A percentile compares a stretch with the other conserved stretches of the same genome.
phyloP scores from a whole-genome alignment of 2,113 vertebrate genomes.

The Colinus virginianus region DNA sequence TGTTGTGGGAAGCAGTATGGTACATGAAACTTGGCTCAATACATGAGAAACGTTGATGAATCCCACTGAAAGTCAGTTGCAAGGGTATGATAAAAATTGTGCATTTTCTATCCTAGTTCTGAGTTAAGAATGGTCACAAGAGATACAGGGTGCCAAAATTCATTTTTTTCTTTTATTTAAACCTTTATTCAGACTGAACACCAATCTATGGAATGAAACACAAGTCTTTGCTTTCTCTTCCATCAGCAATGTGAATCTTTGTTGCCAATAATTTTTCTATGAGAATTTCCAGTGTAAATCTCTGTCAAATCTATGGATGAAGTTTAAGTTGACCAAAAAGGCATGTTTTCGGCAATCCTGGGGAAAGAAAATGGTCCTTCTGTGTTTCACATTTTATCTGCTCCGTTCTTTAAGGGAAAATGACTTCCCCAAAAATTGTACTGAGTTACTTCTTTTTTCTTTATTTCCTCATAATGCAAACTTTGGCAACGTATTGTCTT shows the following conservation, averaged over 20 bases:
- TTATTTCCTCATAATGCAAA: background rate
- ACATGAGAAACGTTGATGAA: background rate
- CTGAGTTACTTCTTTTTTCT: background rate
- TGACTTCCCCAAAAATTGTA: background rate
- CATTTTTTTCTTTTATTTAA: background rate
- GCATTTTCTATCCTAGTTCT: background rate
- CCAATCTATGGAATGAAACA: background rate
- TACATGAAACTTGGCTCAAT: background rate
- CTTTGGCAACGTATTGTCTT: rapidly evolving
- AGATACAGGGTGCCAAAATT: background rate
- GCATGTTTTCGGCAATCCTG: background rate
- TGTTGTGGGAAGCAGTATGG: background rate
- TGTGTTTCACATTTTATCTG: background rate
- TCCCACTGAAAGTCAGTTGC: background rate
- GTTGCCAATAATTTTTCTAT: background rate
- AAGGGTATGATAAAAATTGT: background rate
- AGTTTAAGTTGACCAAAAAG: background rate
- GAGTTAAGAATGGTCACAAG: background rate
- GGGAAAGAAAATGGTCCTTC: background rate
- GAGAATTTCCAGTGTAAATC: background rate
- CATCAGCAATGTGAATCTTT: background rate
- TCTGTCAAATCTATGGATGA: background rate
- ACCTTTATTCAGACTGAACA: background rate
- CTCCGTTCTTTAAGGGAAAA: background rate
- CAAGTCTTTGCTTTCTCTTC: background rate